A percentile compares a stretch with the other conserved stretches of the same genome.
Conservation (phyloP, 1,140 invertebrate genomes). For the Drosophila repleta region DNA sequence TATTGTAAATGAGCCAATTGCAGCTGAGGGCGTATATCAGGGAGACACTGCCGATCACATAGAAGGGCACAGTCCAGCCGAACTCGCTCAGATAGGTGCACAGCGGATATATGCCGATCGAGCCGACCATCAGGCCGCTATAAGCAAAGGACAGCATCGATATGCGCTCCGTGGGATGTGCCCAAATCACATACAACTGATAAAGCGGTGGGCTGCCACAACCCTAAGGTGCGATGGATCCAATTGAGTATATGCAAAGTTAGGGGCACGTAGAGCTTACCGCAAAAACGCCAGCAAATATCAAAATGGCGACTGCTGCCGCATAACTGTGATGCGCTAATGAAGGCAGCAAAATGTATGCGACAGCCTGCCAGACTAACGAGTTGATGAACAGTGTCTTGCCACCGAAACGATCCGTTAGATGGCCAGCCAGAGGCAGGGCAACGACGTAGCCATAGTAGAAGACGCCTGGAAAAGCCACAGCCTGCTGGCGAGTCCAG, state of each 20-base stretch:
- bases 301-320: conserved; percentile 37
- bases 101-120: conserved; percentile 65
- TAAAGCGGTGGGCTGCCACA: conserved; percentile 71
- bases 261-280: conserved; percentile 39
- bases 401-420: conserved; percentile 70
- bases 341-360: conserved; percentile 59
- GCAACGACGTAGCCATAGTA: conserved; percentile 74
- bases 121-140: conserved; percentile 64
- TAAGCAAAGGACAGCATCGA: conserved; percentile 71
- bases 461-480: conserved; percentile 60
- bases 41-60: conserved; percentile 55
- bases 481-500: conserved; percentile 67
- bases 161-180: conserved; percentile 76
- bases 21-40: conserved; percentile 59
- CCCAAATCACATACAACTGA: conserved; percentile 73
- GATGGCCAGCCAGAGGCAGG: conserved; percentile 59
- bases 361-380: conserved; percentile 40
- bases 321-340: conserved; percentile 59
- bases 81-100: conserved; percentile 60
- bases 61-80: conserved; percentile 67
- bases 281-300: conserved; percentile 61
- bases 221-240: conserved; percentile 40
- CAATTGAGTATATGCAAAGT: neutral
- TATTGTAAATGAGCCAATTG: conserved; percentile 67
- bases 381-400: conserved; percentile 68